phyloP scores from a whole-genome alignment of 2,113 vertebrate species.

The Maccullochella peelii region DNA sequence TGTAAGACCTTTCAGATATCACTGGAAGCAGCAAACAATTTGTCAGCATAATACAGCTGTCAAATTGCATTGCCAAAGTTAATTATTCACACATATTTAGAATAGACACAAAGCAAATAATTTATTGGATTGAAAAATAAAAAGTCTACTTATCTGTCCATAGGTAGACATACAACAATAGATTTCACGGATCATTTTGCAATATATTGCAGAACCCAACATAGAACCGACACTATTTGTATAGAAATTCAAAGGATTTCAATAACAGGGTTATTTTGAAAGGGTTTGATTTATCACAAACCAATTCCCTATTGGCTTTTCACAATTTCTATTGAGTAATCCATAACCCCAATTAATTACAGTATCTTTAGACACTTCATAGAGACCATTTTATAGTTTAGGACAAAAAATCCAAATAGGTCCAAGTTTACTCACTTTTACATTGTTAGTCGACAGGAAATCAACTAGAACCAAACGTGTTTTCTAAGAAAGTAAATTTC shows the following conservation, averaged over 20 bases:
- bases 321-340: background rate
- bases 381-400: background rate
- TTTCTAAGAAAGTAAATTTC: background rate
- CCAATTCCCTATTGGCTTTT: background rate
- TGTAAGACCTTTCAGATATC: background rate
- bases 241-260: conserved; percentile 53
- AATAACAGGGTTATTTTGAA: conserved; percentile 24
- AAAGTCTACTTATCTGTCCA: background rate
- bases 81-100: conserved; percentile 24
- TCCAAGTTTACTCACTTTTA: background rate
- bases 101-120: conserved; percentile 35
- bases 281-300: background rate
- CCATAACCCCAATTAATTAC: background rate
- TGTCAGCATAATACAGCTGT: background rate
- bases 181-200: conserved; percentile 9
- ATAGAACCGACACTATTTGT: background rate
- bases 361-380: background rate
- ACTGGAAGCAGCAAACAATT: background rate
- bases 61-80: background rate
- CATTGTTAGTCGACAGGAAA: background rate
- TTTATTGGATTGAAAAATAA: conserved; percentile 41
- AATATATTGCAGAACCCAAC: conserved; percentile 43
- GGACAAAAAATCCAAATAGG: background rate
- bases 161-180: background rate
- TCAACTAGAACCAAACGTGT: background rate